phyloP scores from a whole-genome alignment of 2,113 vertebrate genomes.

The Rhinolophus sinicus region DNA sequence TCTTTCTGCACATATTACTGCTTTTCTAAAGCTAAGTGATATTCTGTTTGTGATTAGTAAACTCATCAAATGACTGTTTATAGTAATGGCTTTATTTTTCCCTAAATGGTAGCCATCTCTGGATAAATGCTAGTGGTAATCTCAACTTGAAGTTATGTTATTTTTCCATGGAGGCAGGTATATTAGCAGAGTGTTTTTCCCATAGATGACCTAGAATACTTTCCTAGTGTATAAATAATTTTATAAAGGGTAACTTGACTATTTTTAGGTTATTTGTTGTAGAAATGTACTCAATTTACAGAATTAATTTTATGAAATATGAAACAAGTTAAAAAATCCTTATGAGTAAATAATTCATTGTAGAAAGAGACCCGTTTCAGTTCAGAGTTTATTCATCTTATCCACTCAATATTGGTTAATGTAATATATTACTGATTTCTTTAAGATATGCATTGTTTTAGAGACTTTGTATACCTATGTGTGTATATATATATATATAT shows the following conservation, averaged over 20 bases:
- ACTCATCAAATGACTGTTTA: not conserved
- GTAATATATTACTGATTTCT: not conserved
- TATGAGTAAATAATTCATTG: not conserved
- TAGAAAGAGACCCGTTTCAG: not conserved
- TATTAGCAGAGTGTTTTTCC: not conserved
- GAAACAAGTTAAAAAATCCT: not conserved
- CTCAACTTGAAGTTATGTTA: not conserved
- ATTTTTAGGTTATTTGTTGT: not conserved
- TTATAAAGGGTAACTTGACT: not conserved
- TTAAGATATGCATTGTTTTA: not conserved
- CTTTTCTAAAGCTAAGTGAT: not conserved
- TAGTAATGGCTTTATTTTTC: not conserved
- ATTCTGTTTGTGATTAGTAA: not conserved
- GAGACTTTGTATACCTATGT: not conserved
- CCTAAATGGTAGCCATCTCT: not conserved
- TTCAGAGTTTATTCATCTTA: not conserved
- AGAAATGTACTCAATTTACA: not conserved
- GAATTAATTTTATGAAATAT: not conserved
- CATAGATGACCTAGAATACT: not conserved
- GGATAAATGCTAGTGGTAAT: not conserved
- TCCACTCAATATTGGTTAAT: not conserved
- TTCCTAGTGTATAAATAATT: not conserved
- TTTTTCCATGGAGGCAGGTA: not conserved
- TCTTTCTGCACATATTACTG: not conserved
- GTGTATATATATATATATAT: not conserved